Conservation (phyloP, 1,140 invertebrate genomes). For the Macrobrachium nipponense region DNA sequence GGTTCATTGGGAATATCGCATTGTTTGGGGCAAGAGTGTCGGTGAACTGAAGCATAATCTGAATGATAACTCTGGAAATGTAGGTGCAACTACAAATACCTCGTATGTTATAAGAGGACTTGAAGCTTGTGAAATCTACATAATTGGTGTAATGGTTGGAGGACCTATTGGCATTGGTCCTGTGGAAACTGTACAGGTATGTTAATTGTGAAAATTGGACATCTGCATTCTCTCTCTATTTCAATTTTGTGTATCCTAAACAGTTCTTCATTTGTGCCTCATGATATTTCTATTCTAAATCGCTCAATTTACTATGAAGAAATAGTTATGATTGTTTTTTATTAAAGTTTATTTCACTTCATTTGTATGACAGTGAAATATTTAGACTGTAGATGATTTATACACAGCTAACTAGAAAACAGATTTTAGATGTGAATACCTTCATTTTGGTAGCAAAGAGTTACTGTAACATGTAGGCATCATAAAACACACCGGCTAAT, state of each 20-base stretch:
- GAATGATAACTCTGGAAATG: neutral
- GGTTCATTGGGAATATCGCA: conserved; percentile 48
- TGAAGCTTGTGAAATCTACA: conserved; percentile 79
- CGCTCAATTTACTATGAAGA: too few species aligned
- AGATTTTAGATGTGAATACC: too few species aligned
- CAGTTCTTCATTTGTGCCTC: too few species aligned
- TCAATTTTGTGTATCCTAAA: neutral
- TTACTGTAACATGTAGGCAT: too few species aligned
- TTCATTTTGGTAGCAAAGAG: too few species aligned
- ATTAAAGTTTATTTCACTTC: too few species aligned
- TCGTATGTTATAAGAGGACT: conserved; percentile 69
- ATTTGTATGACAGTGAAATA: too few species aligned
- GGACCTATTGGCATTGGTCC: conserved; percentile 77
- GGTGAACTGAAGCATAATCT: conserved; percentile 45
- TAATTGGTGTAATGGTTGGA: conserved; percentile 79
- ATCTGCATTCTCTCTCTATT: neutral
- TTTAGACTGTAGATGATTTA: too few species aligned
- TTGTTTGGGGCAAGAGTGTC: conserved; percentile 61
- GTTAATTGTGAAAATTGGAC: neutral
- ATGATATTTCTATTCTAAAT: too few species aligned
- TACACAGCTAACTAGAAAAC: too few species aligned
- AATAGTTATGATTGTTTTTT: too few species aligned
- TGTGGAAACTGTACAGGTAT: conserved; percentile 67
- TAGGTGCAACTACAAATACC: conserved; percentile 72
- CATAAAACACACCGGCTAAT: too few species aligned